Evolutionary conservation across 1,140 invertebrate species (phyloP), one percentile per base, ranked within the genome.

Genomic region (Harpegnathos saltator): DNA sequence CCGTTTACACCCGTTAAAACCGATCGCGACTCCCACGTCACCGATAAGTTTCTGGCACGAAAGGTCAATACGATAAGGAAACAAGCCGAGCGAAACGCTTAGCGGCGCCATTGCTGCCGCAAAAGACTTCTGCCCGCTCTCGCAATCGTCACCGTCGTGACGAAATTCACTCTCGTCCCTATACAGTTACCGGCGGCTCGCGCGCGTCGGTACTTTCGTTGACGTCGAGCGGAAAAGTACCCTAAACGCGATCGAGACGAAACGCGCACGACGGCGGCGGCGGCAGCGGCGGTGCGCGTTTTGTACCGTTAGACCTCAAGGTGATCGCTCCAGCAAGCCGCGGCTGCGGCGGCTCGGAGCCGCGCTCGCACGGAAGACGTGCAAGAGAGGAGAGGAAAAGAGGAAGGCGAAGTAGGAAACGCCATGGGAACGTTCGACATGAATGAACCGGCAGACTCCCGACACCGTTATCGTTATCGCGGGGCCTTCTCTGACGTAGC

Each of bases 391-490:
- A 52, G 48, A 78, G 19, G 62, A 65, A 78, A 61, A 69, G 65
- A 72, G 52, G 62, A 38, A 61, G 83, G 44, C 44, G 81, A 78
- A 65, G 82, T 58, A 75, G 65, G 59, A 82, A 88, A 75, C 58
- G 80, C 69, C 75, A 88, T 69, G 72, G 89, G 87, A 90, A 90
- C 81, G 86, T 90, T 91, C 84, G 84, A 88, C 77, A 85, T 89
- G 88, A 92, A 91, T 90, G 85, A 83, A 85, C 85, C 80, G 73
- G 82, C 68, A 72, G 85, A 81, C 83, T 82, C 69, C 81, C 82
- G 83, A 85, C 80, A 90, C 87, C 91, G 90, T 92, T 92, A 91
- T 92, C 87, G 87, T 91, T 89, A 89, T 90, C 87, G 83, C 62
- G 48, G 1, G 12, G 38, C 38, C 7, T 44, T 9, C 52, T 11